Base-by-base conservation (phyloP, 2,113 vertebrate genomes). In the Corythornis vintsioides region DNA sequence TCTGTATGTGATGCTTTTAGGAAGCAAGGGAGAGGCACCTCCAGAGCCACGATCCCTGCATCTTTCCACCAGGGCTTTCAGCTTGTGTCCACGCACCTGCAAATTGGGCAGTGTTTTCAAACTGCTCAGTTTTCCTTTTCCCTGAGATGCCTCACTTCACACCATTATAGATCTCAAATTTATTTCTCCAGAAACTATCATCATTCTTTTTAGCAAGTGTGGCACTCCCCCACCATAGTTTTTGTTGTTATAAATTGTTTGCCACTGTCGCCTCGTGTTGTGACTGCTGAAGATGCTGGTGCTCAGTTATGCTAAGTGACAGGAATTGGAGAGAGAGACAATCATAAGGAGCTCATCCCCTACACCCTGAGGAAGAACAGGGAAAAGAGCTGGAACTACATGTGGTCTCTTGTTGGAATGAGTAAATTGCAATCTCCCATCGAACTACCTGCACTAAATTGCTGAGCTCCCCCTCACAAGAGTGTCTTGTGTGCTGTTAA, bases 1-100 rank as follows among this genome's bases (percentile, higher is more conserved):
- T 26, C 8, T 50, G 15, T 9, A 17, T 3, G 1, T 5, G 26
- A 31, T 43, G 12, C 15, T 73, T 71, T 61, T 8, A 43, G 14
- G 11, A 43, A 56, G 21, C 22, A 53, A 60, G 19, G 0, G 4
- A 40, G 31, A 45, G 26, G 3, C 0, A 0, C 15, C 7, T 45
- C 35, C 57, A 33, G 26, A 48, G 28, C 7, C 0, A 11, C 4
- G 18, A 90, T 60, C 59, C 22, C 16, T 33, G 17, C 7, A 28
- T 56, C 33, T 80, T 28, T 60, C 28, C 50, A 33, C 6, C 16
- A 67, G 59, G 35, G 42, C 20, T 53, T 60, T 76, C n/a, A 38
- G 31, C 15, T 76, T 0, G 0, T 20, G 17, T 47, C 50, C 1
- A 1, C 33, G 24, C n/a, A 20, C 8, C n/a, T 45, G 33, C 59